Base-by-base conservation (phyloP, 2,113 vertebrate species). In the Arizona elegans region DNA sequence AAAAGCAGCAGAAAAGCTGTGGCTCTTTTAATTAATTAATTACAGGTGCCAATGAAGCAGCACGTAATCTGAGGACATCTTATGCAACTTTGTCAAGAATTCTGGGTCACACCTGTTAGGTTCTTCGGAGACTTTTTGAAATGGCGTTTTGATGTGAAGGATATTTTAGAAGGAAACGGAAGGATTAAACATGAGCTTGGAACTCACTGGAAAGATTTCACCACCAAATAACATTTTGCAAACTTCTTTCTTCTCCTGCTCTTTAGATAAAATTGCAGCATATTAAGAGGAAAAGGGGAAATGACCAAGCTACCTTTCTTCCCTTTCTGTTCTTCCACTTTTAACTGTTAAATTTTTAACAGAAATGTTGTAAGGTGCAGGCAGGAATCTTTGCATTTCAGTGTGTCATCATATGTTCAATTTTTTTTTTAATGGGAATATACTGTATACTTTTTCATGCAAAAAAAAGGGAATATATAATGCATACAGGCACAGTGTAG, bases 111-210 rank as follows among this genome's bases (percentile, higher is more conserved):
- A 1, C n/a, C n/a, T 23, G 24, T 24, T 38, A 21, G 21, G 43
- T 3, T 2, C 8, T 13, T 15, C 21, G 85, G n/a, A 2, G 58
- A 33, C 3, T 2, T 24, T 65, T 50, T 10, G 11, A n/a, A 9
- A 70, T 1, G 1, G 29, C 7, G 43, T 2, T 21, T 50, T 70
- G 59, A 75, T 8, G 50, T 24, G 6, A 11, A 3, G 26, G 13
- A 24, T 81, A 24, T 47, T 65, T 91, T 15, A 23, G 1, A 58
- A 33, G 24, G 65, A 47, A 1, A n/a, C 1, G 50, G 54, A 19
- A 85, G 8, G 0, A 17, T 90, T 59, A 21, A n/a, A 17, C 47
- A 24, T 52, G 23, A 0, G 38, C 6, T 21, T 38, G 70, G n/a
- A 43, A 53, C 8, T 87, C 88, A 17, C 0, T 2, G 21, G 33